These are phyloP conservation scores for Gracilinanus agilis DNA, from an alignment of 2,113 vertebrate genomes.

Conservation along the genomic window DNA sequence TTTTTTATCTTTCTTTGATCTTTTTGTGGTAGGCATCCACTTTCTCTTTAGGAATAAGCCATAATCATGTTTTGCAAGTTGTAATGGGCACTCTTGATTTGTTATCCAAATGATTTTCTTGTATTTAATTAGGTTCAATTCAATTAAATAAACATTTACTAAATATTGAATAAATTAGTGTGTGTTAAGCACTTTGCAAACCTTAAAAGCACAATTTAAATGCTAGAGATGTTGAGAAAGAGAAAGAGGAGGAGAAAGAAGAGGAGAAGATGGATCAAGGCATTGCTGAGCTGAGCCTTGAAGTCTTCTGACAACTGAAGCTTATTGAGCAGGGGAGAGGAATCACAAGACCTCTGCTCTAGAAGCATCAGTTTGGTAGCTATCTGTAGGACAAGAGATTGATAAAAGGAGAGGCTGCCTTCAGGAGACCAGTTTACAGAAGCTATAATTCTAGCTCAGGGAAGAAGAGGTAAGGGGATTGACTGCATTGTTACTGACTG, in stretches of 20 bases:
- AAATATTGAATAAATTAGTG: not conserved
- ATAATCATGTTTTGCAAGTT: too few species aligned
- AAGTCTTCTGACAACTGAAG: not conserved
- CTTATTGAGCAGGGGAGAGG: not conserved
- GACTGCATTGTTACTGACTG: not conserved
- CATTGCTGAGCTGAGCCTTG: not conserved
- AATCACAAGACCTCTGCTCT: not conserved
- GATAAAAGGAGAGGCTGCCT: not conserved
- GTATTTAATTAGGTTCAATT: not conserved
- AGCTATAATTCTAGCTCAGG: not conserved
- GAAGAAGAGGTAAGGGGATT: not conserved
- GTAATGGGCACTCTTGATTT: too few species aligned
- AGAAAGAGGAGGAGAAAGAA: too few species aligned
- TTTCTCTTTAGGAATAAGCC: too few species aligned
- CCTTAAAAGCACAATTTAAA: not conserved
- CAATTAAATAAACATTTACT: not conserved
- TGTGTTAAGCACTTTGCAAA: not conserved
- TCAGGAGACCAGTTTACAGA: not conserved
- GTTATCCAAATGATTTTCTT: too few species aligned
- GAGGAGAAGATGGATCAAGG: not conserved
- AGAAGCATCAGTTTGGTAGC: not conserved
- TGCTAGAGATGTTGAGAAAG: not conserved
- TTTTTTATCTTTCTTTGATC: too few species aligned
- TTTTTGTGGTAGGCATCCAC: too few species aligned
- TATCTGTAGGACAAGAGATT: not conserved